Conservation (phyloP, 2,888 invertebrate genomes). For the Saturnia japonica region DNA sequence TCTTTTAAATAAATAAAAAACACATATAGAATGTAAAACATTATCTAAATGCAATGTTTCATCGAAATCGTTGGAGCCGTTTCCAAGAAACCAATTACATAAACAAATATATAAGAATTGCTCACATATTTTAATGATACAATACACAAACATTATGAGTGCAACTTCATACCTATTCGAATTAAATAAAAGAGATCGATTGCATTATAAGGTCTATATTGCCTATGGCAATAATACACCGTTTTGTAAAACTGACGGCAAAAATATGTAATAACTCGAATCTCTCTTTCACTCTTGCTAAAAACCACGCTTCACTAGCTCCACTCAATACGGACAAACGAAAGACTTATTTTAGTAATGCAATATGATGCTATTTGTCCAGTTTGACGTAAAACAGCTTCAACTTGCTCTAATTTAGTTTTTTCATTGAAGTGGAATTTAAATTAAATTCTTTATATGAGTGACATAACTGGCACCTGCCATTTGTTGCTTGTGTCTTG, state of each 20-base stretch:
- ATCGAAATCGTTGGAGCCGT: too few species aligned
- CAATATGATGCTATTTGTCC: conserved; percentile 68
- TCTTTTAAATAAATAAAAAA: too few species aligned
- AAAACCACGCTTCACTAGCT: conserved; percentile 31
- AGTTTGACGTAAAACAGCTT: conserved; percentile 75
- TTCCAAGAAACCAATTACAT: too few species aligned
- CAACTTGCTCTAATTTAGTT: conserved; percentile 65
- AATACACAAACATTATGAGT: neutral
- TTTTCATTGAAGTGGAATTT: conserved; percentile 57
- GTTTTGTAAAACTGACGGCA: conserved; percentile 28
- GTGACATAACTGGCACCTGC: conserved; percentile 60
- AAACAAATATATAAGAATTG: too few species aligned
- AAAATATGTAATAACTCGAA: conserved; percentile 29
- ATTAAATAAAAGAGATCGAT: conserved; percentile 17
- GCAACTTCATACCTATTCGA: neutral
- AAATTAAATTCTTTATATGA: conserved; percentile 66
- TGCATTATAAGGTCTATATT: conserved; percentile 27
- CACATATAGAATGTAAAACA: too few species aligned
- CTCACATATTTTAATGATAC: too few species aligned
- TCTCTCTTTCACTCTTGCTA: conserved; percentile 45
- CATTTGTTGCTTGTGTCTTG: conserved; percentile 53
- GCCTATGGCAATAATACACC: conserved; percentile 45
- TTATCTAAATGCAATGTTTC: too few species aligned
- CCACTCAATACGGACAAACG: conserved; percentile 25
- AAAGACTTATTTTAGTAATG: conserved; percentile 25